These are phyloP conservation scores for Ditylenchus dipsaci DNA, from an alignment of 1,140 invertebrate genomes.

Conservation along the genomic window DNA sequence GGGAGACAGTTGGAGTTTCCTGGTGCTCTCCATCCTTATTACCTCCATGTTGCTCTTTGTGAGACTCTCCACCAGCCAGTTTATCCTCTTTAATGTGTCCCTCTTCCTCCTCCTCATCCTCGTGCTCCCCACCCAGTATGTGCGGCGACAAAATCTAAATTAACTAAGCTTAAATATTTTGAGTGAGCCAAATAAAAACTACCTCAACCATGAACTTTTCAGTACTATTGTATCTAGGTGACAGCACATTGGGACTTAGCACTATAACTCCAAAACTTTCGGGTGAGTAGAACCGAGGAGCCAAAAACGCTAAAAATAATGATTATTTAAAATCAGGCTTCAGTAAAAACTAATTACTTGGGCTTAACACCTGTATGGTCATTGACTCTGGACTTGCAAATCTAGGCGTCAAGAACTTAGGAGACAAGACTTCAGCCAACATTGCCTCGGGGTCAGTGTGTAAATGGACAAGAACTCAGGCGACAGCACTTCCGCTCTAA, in stretches of 20 bases:
- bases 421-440: neutral
- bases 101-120: too few species aligned
- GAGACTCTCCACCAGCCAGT: too few species aligned
- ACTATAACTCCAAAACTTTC: neutral
- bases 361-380: neutral
- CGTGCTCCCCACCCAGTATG: neutral
- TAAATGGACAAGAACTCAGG: neutral
- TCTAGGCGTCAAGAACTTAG: neutral
- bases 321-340: neutral
- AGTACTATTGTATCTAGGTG: neutral
- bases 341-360: neutral
- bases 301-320: neutral
- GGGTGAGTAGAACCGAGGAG: neutral
- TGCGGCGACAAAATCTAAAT: constrained; percentile 1
- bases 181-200: neutral
- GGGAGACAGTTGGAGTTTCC: too few species aligned
- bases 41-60: too few species aligned
- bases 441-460: neutral
- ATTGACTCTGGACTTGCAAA: neutral
- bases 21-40: too few species aligned
- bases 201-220: neutral
- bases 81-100: too few species aligned
- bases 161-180: neutral
- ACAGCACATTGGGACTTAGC: neutral
- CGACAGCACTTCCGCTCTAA: neutral